These are phyloP conservation scores for Brachyopa scutellaris DNA, from an alignment of 2,888 invertebrate genomes.

Conservation along the genomic window DNA sequence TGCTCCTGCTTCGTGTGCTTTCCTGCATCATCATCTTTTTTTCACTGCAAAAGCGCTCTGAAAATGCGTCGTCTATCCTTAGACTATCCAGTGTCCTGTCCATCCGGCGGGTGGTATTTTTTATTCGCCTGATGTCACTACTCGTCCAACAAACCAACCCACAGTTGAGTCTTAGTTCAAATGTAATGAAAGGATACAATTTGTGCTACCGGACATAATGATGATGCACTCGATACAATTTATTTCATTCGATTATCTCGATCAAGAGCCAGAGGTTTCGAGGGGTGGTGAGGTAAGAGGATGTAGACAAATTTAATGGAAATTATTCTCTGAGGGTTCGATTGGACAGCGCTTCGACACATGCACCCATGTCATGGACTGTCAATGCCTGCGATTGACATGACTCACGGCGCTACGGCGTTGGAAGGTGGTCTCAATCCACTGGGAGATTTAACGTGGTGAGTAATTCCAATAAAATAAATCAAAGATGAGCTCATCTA, in stretches of 20 bases:
- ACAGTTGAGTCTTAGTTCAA: neutral
- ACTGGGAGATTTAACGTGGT: constrained; percentile 5
- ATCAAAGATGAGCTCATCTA: constrained; percentile 41
- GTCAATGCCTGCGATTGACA: constrained; percentile 28
- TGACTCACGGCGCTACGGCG: constrained; percentile 3
- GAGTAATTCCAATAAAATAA: constrained; percentile 47
- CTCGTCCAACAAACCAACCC: too few species aligned
- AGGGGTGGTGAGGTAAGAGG: neutral
- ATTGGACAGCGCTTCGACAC: neutral
- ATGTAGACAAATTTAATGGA: constrained; percentile 22
- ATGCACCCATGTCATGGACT: constrained; percentile 34
- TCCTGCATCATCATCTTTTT: constrained; percentile 10
- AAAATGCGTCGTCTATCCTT: constrained; percentile 26
- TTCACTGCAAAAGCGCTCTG: neutral
- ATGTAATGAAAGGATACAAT: constrained; percentile 47
- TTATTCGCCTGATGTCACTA: too few species aligned
- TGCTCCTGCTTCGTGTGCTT: neutral
- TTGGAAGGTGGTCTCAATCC: constrained; percentile 13
- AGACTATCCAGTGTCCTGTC: constrained; percentile 29
- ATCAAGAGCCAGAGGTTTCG: too few species aligned
- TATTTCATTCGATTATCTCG: constrained; percentile 45
- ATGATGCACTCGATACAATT: constrained; percentile 45
- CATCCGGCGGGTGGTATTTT: neutral
- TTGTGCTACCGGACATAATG: constrained; percentile 58
- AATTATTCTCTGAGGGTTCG: constrained; percentile 9